A percentile compares a stretch with the other conserved stretches of the same genome.
phyloP scores from a whole-genome alignment of 2,797 vertebrate genomes.

The Poeciliopsis infans region DNA sequence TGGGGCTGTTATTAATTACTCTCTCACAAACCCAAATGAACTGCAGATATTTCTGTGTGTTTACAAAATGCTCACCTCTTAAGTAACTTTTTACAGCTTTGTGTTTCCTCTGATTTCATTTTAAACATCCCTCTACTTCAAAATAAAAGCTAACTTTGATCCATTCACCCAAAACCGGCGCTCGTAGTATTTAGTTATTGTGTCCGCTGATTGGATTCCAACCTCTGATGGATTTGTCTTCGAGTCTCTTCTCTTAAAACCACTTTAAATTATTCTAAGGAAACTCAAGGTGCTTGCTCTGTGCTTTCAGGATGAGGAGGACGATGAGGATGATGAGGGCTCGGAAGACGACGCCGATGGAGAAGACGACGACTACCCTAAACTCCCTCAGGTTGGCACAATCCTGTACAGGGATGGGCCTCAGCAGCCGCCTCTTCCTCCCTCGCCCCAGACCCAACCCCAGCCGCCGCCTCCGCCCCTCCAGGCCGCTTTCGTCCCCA shows the following conservation, averaged over 20 bases:
- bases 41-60: not conserved
- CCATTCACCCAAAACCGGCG: not conserved
- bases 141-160: not conserved
- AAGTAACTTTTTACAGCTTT: not conserved
- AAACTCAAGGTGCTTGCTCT: constrained; percentile 2
- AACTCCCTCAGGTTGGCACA: constrained; percentile 92
- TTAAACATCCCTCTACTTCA: not conserved
- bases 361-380: constrained; percentile 84
- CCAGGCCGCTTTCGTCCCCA: constrained; percentile 89
- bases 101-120: not conserved
- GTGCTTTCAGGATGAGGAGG: constrained; percentile 65
- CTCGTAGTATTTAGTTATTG: not conserved
- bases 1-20: not conserved
- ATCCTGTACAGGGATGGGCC: constrained; percentile 88
- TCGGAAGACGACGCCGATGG: constrained; percentile 76
- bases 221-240: not conserved
- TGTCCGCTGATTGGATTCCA: not conserved
- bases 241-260: not conserved
- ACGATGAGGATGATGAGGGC: constrained; percentile 68
- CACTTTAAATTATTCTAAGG: not conserved
- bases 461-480: constrained; percentile 81
- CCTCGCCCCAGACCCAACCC: constrained; percentile 87
- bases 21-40: not conserved
- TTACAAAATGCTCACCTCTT: not conserved
- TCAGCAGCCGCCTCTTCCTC: constrained; percentile 80